Conservation (phyloP, 2,888 invertebrate genomes). For the Calliopum simillimum region DNA sequence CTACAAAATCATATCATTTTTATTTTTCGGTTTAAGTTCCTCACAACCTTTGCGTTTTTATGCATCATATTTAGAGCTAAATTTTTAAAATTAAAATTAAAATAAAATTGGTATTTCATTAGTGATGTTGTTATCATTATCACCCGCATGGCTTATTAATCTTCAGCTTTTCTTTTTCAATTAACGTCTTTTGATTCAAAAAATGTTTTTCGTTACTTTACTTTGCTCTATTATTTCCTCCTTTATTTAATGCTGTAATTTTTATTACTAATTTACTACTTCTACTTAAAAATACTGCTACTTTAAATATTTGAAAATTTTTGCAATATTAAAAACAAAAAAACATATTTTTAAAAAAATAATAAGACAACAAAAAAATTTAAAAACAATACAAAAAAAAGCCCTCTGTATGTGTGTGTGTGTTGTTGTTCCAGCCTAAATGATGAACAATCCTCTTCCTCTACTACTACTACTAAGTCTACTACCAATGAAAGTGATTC, state of each 20-base stretch:
- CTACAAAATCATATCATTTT: too few species aligned
- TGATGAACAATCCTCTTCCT: slow-evolving; percentile 62
- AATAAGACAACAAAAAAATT: slow-evolving; percentile 41
- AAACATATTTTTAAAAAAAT: slow-evolving; percentile 31
- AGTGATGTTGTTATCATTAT: too few species aligned
- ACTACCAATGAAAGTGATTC: slow-evolving; percentile 55
- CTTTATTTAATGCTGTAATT: neutral
- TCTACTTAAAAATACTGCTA: neutral
- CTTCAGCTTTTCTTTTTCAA: too few species aligned
- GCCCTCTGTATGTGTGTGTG: slow-evolving; percentile 44
- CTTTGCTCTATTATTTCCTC: neutral
- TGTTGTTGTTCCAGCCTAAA: slow-evolving; percentile 65
- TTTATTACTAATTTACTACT: neutral
- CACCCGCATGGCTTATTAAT: too few species aligned
- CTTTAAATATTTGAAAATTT: slow-evolving; percentile 17
- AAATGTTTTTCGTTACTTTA: neutral
- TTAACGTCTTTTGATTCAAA: neutral
- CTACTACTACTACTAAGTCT: slow-evolving; percentile 54
- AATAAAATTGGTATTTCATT: too few species aligned
- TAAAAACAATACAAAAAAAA: slow-evolving; percentile 44
- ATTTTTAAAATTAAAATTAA: too few species aligned
- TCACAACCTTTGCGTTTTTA: too few species aligned
- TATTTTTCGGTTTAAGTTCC: too few species aligned
- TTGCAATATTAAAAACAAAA: slow-evolving; percentile 35
- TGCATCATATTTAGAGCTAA: too few species aligned